phyloP scores from a whole-genome alignment of 2,888 invertebrate genomes.

The Lathronympha strigana region DNA sequence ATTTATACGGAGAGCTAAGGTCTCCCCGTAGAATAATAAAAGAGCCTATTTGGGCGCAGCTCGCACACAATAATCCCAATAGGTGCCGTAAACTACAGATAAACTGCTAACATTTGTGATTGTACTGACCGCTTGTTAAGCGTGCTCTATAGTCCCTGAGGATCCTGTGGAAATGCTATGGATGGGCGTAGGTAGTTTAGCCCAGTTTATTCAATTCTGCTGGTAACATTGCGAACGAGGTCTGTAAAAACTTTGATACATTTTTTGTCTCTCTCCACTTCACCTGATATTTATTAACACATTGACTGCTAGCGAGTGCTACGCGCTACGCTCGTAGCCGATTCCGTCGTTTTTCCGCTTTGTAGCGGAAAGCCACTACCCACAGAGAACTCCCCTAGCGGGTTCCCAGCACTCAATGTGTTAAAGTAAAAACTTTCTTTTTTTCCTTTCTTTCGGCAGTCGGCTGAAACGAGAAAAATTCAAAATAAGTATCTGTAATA shows the following conservation, averaged over 20 bases:
- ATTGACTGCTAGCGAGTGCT: too few species aligned
- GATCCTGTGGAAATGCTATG: background rate
- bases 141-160: conserved; percentile 3
- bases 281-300: too few species aligned
- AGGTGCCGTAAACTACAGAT: conserved; percentile 44
- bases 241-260: background rate
- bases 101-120: conserved; percentile 40
- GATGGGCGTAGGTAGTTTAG: background rate
- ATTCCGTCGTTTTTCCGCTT: too few species aligned
- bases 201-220: background rate
- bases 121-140: conserved; percentile 24
- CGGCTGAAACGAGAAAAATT: too few species aligned
- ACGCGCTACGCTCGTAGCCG: too few species aligned
- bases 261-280: too few species aligned
- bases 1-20: conserved; percentile 49
- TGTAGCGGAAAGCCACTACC: too few species aligned
- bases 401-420: too few species aligned
- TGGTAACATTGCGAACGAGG: background rate
- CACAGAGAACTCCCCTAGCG: too few species aligned
- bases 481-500: too few species aligned
- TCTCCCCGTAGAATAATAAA: conserved; percentile 60
- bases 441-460: too few species aligned
- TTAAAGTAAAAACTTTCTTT: too few species aligned
- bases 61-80: conserved; percentile 44
- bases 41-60: conserved; percentile 54